phyloP scores from a whole-genome alignment of 2,888 invertebrate genomes.

The Drosophila sordidula region DNA sequence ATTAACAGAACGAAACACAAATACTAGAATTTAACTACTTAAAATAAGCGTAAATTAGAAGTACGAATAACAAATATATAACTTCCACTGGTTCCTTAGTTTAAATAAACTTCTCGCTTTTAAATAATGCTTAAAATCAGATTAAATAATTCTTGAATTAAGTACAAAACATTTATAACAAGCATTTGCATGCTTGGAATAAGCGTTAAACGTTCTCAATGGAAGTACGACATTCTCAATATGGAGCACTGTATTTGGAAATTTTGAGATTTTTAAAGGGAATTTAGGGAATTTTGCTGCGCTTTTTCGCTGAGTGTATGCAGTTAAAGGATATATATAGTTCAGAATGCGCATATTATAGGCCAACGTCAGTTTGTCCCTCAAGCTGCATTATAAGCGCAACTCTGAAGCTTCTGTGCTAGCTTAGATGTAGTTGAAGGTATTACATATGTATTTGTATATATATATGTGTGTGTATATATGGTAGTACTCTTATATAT shows the following conservation, averaged over 20 bases:
- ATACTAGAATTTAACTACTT: too few species aligned
- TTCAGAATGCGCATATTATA: neutral
- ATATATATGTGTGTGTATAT: constrained; percentile 15
- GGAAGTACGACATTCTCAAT: neutral
- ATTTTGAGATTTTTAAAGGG: too few species aligned
- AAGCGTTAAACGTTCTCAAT: neutral
- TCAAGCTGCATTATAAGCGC: constrained; percentile 20
- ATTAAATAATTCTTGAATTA: too few species aligned
- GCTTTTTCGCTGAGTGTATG: constrained; percentile 9
- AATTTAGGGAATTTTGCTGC: too few species aligned
- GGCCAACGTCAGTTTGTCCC: constrained; percentile 30
- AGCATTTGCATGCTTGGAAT: neutral
- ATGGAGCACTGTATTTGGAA: too few species aligned
- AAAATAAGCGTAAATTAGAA: too few species aligned
- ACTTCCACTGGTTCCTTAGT: too few species aligned
- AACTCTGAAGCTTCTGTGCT: constrained; percentile 35
- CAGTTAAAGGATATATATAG: neutral
- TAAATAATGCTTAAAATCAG: too few species aligned
- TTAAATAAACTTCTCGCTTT: too few species aligned
- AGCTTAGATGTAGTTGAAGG: constrained; percentile 40
- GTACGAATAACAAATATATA: too few species aligned
- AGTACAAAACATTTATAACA: too few species aligned
- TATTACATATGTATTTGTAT: constrained; percentile 28
- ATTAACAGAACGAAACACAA: too few species aligned
- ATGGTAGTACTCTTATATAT: constrained; percentile 3